Conservation (phyloP, 2,797 vertebrate species). For the Clarias fuscus region DNA sequence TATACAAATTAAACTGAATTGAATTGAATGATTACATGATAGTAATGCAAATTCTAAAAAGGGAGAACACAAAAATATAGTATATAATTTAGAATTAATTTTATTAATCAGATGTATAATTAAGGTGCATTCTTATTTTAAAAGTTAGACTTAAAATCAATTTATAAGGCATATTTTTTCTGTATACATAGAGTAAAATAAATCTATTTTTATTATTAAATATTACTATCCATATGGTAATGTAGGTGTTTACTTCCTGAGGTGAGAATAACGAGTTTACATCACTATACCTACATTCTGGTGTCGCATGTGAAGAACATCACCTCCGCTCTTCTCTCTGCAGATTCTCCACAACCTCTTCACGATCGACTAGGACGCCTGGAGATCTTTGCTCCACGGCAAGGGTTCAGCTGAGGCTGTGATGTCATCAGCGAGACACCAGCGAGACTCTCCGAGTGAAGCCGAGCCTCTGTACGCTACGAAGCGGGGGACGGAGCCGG, state of each 20-base stretch:
- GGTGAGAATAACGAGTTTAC: background rate
- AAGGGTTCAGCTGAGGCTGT: constrained; percentile 36
- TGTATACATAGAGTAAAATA: background rate
- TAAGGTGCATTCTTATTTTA: too few species aligned
- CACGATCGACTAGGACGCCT: constrained; percentile 3
- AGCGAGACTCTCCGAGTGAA: constrained; percentile 1
- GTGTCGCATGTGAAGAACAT: background rate
- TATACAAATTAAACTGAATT: too few species aligned
- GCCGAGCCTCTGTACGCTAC: background rate
- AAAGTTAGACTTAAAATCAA: too few species aligned
- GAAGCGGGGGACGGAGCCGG: constrained; percentile 8
- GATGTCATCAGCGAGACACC: background rate
- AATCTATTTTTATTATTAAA: too few species aligned
- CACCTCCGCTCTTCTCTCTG: background rate
- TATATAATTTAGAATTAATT: too few species aligned
- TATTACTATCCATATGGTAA: too few species aligned
- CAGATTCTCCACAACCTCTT: constrained; percentile 44
- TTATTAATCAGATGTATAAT: too few species aligned
- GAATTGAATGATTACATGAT: background rate
- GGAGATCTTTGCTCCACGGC: constrained; percentile 18
- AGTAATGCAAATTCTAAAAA: background rate
- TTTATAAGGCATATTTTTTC: too few species aligned
- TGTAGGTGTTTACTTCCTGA: background rate
- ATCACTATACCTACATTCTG: background rate
- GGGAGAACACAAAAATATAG: background rate